Base-by-base conservation (phyloP, 2,113 vertebrate genomes). In the Peromyscus polionotus region DNA sequence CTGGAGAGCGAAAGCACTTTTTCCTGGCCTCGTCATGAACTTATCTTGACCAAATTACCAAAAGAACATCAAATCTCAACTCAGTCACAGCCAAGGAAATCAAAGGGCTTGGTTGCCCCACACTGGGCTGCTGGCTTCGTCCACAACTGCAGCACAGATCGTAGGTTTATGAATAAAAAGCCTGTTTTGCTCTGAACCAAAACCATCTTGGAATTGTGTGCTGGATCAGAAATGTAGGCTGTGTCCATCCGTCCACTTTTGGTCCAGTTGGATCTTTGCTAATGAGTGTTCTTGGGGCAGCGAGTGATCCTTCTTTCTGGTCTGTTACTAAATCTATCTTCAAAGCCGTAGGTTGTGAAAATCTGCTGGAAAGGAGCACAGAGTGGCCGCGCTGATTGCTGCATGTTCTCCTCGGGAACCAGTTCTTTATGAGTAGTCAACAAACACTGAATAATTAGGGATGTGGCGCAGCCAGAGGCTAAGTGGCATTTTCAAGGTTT, bases 391-490 rank as follows among this genome's bases (percentile, higher is more conserved):
- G 75, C 93, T 65, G 87, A 59, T 91, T 95, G 94, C 79, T 95
- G 97, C 93, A 67, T 90, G 83, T 94, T 95, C 89, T 96, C 93
- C 90, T 91, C 79, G 91, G 89, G 91, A 96, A 65, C 67, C 63
- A 33, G 45, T 85, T 87, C 91, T 92, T 97, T 96, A 88, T 95
- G 93, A 91, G 36, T 72, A 85, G 91, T 93, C 93, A 96, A 96
- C 97, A 97, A 98, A 97, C 97, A 97, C 96, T 94, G 96, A 97
- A 91, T 96, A 96, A 98, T 97, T 98, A 94, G 75, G 81, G 57
- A 76, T 79, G 90, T 48, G 81, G 94, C 36, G 14, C 51, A 97
- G 96, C 96, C 95, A 89, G 96, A 94, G 93, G 96, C 86, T 95
- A 97, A 95, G 68, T 97, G 93, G 87, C 73, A 36, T 97, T 96